Conservation (phyloP, 2,888 invertebrate genomes). For the Cynaeus angustus region DNA sequence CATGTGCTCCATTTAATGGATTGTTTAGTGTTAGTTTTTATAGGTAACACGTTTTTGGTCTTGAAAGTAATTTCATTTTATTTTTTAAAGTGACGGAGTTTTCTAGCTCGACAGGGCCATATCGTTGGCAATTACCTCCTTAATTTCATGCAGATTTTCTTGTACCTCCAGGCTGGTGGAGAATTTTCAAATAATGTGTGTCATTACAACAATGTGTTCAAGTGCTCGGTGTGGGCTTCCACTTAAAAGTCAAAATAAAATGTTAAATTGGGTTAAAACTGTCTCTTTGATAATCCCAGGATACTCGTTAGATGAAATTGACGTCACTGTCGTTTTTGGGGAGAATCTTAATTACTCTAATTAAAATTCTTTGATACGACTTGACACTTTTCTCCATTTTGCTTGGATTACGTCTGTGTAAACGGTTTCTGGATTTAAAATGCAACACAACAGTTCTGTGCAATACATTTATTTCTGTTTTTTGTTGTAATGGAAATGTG, state of each 20-base stretch:
- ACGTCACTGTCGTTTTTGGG: constrained; percentile 38
- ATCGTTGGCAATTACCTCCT: background rate
- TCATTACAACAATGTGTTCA: constrained; percentile 23
- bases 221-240: constrained; percentile 2
- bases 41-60: constrained; percentile 36
- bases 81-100: constrained; percentile 6
- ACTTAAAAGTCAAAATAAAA: constrained; percentile 42
- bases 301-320: constrained; percentile 39
- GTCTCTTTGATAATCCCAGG: constrained; percentile 44
- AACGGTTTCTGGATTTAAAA: constrained; percentile 26
- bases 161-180: background rate
- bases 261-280: constrained; percentile 40
- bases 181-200: background rate
- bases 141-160: constrained; percentile 22
- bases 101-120: background rate
- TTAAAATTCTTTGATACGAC: constrained; percentile 43
- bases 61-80: constrained; percentile 18
- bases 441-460: constrained; percentile 2
- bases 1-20: constrained; percentile 30
- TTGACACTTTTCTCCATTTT: constrained; percentile 40
- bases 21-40: constrained; percentile 34
- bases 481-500: background rate
- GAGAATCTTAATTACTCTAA: constrained; percentile 43
- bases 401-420: constrained; percentile 29
- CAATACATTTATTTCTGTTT: constrained; percentile 6